Evolutionary conservation across 2,888 invertebrate species (phyloP).

Genomic region (Podotricha telesiphe): DNA sequence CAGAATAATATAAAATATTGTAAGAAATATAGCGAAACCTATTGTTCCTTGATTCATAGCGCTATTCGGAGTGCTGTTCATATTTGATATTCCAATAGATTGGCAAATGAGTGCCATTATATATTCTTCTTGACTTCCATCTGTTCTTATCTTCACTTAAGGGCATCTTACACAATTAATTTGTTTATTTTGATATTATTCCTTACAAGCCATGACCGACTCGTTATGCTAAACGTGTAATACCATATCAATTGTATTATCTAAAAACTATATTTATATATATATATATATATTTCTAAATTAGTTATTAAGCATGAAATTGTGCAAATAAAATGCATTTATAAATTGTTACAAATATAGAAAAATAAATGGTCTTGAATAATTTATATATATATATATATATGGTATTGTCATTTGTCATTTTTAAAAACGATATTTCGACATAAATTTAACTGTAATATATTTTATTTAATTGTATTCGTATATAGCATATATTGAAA

Average conservation of each 20-base stretch:
- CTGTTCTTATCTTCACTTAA: constrained; percentile 20
- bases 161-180: constrained; percentile 8
- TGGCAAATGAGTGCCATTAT: constrained; percentile 57
- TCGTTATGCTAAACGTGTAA: background rate
- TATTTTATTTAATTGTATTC: background rate
- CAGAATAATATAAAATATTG: constrained; percentile 52
- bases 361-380: too few species aligned
- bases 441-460: background rate
- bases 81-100: constrained; percentile 54
- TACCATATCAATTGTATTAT: background rate
- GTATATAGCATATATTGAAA: background rate
- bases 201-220: constrained; percentile 10
- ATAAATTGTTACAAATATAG: too few species aligned
- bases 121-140: constrained; percentile 45
- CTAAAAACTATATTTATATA: background rate
- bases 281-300: background rate
- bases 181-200: constrained; percentile 17
- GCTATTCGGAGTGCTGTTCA: constrained; percentile 53
- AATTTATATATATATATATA: too few species aligned
- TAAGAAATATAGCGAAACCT: constrained; percentile 55
- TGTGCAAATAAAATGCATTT: background rate
- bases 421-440: too few species aligned
- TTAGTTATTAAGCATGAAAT: too few species aligned
- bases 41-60: constrained; percentile 56
- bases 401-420: too few species aligned